Percentiles rank a stretch among this genome's conserved stretches.
Conservation (phyloP, 2,888 invertebrate genomes). For the Portevinia maculata region DNA sequence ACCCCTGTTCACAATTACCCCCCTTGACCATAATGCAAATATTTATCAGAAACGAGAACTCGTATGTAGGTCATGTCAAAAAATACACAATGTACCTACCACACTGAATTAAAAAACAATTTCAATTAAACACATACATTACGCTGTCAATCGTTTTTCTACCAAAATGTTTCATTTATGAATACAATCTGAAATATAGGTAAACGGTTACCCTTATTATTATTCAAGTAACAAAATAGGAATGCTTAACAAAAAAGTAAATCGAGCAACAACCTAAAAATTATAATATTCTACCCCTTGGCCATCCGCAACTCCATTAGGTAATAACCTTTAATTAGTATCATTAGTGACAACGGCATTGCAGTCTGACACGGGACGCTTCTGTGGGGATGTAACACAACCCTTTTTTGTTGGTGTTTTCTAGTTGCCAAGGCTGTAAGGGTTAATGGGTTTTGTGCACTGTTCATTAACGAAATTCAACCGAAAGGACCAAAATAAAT, state of each 20-base stretch:
- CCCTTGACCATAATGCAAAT: too few species aligned
- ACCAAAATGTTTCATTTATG: background rate
- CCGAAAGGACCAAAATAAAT: constrained; percentile 65
- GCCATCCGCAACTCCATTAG: constrained; percentile 66
- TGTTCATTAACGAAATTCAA: constrained; percentile 37
- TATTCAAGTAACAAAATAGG: constrained; percentile 2
- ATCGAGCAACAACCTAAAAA: constrained; percentile 60
- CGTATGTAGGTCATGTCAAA: too few species aligned
- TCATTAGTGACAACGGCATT: constrained; percentile 62
- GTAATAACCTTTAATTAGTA: constrained; percentile 72
- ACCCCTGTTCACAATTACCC: too few species aligned
- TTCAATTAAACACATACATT: background rate
- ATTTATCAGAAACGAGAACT: too few species aligned
- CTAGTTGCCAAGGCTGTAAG: constrained; percentile 19
- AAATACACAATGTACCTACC: too few species aligned
- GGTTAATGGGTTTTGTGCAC: constrained; percentile 36
- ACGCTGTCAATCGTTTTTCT: background rate
- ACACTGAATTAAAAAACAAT: too few species aligned
- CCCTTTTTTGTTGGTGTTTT: constrained; percentile 44
- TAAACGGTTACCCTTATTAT: background rate
- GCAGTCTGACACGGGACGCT: constrained; percentile 48
- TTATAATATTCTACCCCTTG: constrained; percentile 66
- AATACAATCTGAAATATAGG: background rate
- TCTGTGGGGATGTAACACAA: constrained; percentile 43
- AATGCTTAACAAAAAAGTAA: constrained; percentile 45